Conservation (phyloP, 1,140 invertebrate species). For the Lordiphosa stackelbergi region DNA sequence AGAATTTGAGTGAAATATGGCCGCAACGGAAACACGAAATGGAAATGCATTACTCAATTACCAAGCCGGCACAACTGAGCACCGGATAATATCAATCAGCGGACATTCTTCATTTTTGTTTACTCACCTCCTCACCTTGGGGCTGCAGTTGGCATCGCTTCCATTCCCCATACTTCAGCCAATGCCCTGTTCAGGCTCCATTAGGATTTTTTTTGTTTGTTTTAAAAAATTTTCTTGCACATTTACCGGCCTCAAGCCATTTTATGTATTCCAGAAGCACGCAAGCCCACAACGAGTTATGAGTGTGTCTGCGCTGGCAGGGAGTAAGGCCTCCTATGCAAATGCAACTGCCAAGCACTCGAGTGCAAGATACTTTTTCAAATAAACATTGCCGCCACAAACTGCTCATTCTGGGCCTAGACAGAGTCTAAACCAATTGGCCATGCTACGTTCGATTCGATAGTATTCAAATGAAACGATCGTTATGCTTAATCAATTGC, state of each 20-base stretch:
- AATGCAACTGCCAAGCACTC: conserved; percentile 24
- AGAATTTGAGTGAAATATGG: conserved; percentile 48
- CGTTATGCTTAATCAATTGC: conserved; percentile 35
- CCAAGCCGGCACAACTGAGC: conserved; percentile 9
- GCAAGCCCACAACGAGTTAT: conserved; percentile 1
- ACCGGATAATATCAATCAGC: conserved; percentile 73
- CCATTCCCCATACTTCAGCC: conserved; percentile 14
- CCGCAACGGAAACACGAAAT: conserved; percentile 52
- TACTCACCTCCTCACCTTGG: conserved; percentile 56
- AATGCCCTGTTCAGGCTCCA: conserved; percentile 10
- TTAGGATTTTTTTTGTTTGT: conserved; percentile 36
- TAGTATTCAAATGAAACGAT: conserved; percentile 3
- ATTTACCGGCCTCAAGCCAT: conserved; percentile 29
- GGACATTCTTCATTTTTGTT: conserved; percentile 72
- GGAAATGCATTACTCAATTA: conserved; percentile 26
- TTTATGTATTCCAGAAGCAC: conserved; percentile 50
- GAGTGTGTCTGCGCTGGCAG: not conserved
- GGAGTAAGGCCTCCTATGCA: not conserved
- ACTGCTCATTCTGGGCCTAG: not conserved
- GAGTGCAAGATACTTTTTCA: conserved; percentile 41
- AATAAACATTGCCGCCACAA: conserved; percentile 46
- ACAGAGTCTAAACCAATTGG: conserved; percentile 32
- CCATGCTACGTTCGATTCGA: conserved; percentile 22
- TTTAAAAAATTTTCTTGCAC: conserved; percentile 42
- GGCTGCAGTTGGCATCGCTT: not conserved